Evolutionary conservation across 2,888 invertebrate species (phyloP).

Genomic region (Platerodrilus igneus): DNA sequence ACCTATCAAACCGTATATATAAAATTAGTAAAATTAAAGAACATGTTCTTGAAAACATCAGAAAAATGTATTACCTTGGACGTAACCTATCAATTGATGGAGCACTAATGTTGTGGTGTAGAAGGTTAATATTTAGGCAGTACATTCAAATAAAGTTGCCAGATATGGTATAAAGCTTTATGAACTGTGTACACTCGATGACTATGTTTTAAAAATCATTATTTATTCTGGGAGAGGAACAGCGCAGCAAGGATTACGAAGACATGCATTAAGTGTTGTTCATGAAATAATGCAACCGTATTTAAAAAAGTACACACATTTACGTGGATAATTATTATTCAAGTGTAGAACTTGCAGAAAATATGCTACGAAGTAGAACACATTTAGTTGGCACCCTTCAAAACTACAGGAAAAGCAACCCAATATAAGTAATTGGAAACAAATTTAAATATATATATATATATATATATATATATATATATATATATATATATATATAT

Average conservation of each 20-base stretch:
- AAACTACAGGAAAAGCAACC: constrained; percentile 11
- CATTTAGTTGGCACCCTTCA: constrained; percentile 11
- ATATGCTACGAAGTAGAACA: constrained; percentile 11
- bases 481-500: too few relatives aligned
- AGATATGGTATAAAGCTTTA: constrained; percentile 3
- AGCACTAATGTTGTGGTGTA: too few relatives aligned
- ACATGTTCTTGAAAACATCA: too few relatives aligned
- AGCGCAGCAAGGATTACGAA: constrained; percentile 3
- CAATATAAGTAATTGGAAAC: constrained; percentile 2
- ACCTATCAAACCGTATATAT: too few relatives aligned
- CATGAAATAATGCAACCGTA: constrained; percentile 1
- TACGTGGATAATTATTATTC: constrained; percentile 12
- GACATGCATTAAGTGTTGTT: constrained; percentile 8
- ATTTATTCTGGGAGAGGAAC: too few relatives aligned
- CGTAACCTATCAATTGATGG: too few relatives aligned
- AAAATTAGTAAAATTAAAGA: too few relatives aligned
- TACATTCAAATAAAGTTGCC: constrained; percentile 1
- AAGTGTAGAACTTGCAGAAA: constrained; percentile 13
- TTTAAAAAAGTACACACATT: too few relatives aligned
- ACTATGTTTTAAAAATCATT: neutral
- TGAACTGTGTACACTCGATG: constrained; percentile 7
- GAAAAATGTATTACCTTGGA: too few relatives aligned
- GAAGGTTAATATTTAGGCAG: too few relatives aligned
- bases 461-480: too few relatives aligned
- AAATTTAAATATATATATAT: constrained; percentile 2